Evolutionary conservation across 2,888 invertebrate genomes (phyloP).

Genomic region (Dryadula phaetusa): DNA sequence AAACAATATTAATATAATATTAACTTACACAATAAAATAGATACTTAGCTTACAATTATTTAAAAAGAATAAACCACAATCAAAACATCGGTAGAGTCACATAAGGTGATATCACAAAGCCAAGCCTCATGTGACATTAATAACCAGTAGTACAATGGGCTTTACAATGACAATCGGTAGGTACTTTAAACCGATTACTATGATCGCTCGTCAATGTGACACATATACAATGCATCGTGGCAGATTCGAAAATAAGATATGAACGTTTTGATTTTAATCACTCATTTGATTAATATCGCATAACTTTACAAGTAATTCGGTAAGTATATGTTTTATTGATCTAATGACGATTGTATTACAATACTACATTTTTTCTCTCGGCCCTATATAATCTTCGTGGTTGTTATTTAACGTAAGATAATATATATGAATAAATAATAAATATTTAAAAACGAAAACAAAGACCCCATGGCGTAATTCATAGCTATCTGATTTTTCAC

Average conservation of each 20-base stretch:
- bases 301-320: slow-evolving; percentile 26
- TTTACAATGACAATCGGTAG: slow-evolving; percentile 78
- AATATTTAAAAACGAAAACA: no score
- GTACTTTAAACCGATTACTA: slow-evolving; percentile 80
- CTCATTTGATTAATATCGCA: slow-evolving; percentile 42
- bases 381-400: no score
- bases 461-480: no score
- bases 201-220: slow-evolving; percentile 75
- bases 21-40: neutral
- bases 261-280: slow-evolving; percentile 67
- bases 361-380: neutral
- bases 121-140: slow-evolving; percentile 61
- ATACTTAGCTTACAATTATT: neutral
- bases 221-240: slow-evolving; percentile 71
- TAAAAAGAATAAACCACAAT: neutral
- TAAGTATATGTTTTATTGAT: slow-evolving; percentile 43
- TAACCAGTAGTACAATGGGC: slow-evolving; percentile 73
- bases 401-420: no score
- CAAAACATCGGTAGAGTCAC: slow-evolving; percentile 8
- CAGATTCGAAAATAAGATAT: slow-evolving; percentile 74
- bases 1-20: neutral
- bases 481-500: no score
- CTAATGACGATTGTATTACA: neutral
- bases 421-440: no score
- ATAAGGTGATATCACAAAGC: slow-evolving; percentile 26